These are phyloP conservation scores for Brassicogethes aeneus DNA, from an alignment of 2,888 invertebrate species.

Conservation along the genomic window DNA sequence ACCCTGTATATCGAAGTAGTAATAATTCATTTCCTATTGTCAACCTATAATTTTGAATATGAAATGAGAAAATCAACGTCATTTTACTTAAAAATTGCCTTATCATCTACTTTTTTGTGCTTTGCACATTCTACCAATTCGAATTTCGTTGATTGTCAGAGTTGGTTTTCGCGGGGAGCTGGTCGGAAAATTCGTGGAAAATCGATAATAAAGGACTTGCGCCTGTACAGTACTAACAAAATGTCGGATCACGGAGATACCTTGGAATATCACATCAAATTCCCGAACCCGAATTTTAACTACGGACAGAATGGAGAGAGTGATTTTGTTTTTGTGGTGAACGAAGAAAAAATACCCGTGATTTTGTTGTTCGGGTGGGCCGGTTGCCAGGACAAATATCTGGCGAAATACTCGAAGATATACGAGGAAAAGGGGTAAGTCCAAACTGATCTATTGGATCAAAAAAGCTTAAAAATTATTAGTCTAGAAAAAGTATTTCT, in stretches of 20 bases:
- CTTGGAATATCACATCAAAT: slow-evolving; percentile 54
- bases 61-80: no score
- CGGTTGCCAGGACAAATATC: slow-evolving; percentile 67
- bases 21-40: no score
- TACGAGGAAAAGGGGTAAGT: slow-evolving; percentile 67
- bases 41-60: no score
- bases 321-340: slow-evolving; percentile 47
- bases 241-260: slow-evolving; percentile 40
- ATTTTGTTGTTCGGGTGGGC: slow-evolving; percentile 72
- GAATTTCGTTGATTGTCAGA: no score
- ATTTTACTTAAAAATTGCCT: no score
- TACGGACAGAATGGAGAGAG: slow-evolving; percentile 30
- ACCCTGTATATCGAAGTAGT: no score
- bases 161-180: no score
- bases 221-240: no score
- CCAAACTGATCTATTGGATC: no score
- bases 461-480: slow-evolving; percentile 2
- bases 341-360: slow-evolving; percentile 56
- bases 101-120: no score
- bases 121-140: no score
- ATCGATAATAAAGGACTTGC: background rate
- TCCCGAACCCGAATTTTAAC: slow-evolving; percentile 46
- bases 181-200: no score
- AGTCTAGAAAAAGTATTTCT: background rate
- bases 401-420: slow-evolving; percentile 69